Evolutionary conservation across 2,888 invertebrate species (phyloP).

Genomic region (Luffia ferchaultella): DNA sequence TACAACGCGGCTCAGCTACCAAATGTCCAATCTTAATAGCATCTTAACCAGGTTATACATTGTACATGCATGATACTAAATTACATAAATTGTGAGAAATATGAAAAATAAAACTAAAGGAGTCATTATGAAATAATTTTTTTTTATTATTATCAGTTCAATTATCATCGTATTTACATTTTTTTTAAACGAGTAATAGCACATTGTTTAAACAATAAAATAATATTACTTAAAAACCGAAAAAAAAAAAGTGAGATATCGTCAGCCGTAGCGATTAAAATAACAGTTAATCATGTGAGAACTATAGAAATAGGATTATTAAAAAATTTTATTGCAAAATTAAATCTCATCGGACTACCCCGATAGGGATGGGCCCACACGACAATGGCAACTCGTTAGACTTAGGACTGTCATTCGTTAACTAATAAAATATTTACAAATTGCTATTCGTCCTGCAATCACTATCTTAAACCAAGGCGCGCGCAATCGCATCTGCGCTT

Average conservation of each 20-base stretch:
- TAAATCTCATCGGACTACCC: neutral
- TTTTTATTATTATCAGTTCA: conserved; percentile 66
- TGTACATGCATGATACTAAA: no score
- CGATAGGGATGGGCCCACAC: neutral
- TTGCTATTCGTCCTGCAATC: neutral
- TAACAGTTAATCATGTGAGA: neutral
- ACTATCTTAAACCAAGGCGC: neutral
- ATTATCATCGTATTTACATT: conserved; percentile 67
- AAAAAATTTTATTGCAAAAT: neutral
- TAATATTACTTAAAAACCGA: conserved; percentile 18
- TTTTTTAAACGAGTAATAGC: conserved; percentile 63
- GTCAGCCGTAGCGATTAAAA: neutral
- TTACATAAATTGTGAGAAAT: no score
- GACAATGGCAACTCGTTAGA: neutral
- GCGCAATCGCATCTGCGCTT: neutral
- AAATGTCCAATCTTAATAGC: no score
- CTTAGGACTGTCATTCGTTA: conserved; percentile 14
- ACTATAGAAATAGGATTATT: neutral
- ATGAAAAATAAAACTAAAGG: no score
- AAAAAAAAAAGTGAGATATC: neutral
- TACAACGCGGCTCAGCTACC: no score
- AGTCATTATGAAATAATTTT: conserved; percentile 64
- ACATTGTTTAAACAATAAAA: conserved; percentile 56
- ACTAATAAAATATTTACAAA: conserved; percentile 22
- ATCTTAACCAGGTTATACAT: no score